Percentiles rank a stretch among this genome's conserved stretches.
Evolutionary conservation across 1,140 invertebrate genomes (phyloP).

Genomic region (Zaprionus capensis): DNA sequence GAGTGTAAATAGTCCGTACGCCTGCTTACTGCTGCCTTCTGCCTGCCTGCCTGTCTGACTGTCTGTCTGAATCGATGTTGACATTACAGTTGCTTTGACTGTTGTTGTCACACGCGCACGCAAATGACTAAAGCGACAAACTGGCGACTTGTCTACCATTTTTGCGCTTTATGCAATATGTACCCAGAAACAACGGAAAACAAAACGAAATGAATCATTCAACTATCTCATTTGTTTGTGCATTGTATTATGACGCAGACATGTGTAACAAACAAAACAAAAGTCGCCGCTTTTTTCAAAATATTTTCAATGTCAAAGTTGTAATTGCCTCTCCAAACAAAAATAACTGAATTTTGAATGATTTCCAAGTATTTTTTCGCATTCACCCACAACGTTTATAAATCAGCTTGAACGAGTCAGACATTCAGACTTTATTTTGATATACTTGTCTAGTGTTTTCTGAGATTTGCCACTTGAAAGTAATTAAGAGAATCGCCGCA

Average conservation of each 20-base stretch:
- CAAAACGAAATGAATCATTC: slow-evolving; percentile 45
- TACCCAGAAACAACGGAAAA: slow-evolving; percentile 26
- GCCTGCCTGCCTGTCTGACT: background rate
- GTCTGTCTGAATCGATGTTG: slow-evolving; percentile 47
- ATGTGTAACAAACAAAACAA: slow-evolving; percentile 23
- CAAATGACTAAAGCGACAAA: slow-evolving; percentile 67
- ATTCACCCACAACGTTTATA: slow-evolving; percentile 51
- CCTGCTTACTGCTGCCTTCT: slow-evolving; percentile 14
- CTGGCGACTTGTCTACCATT: slow-evolving; percentile 38
- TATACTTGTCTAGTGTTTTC: background rate
- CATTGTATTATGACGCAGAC: slow-evolving; percentile 45
- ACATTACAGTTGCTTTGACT: slow-evolving; percentile 45
- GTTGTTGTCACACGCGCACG: slow-evolving; percentile 58
- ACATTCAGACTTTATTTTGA: slow-evolving; percentile 9
- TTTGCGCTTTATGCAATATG: slow-evolving; percentile 53
- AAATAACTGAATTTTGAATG: slow-evolving; percentile 32
- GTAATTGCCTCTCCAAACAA: slow-evolving; percentile 55
- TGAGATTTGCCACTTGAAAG: slow-evolving; percentile 13
- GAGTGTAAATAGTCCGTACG: slow-evolving; percentile 32
- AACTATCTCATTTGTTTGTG: slow-evolving; percentile 35
- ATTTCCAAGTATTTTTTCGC: slow-evolving; percentile 17
- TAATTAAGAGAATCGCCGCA: slow-evolving; percentile 11
- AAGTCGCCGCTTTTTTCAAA: slow-evolving; percentile 26
- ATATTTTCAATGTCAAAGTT: slow-evolving; percentile 72
- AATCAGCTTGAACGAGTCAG: slow-evolving; percentile 19